Evolutionary conservation across 1,140 invertebrate genomes (phyloP).

Genomic region (Temnothorax longispinosus): DNA sequence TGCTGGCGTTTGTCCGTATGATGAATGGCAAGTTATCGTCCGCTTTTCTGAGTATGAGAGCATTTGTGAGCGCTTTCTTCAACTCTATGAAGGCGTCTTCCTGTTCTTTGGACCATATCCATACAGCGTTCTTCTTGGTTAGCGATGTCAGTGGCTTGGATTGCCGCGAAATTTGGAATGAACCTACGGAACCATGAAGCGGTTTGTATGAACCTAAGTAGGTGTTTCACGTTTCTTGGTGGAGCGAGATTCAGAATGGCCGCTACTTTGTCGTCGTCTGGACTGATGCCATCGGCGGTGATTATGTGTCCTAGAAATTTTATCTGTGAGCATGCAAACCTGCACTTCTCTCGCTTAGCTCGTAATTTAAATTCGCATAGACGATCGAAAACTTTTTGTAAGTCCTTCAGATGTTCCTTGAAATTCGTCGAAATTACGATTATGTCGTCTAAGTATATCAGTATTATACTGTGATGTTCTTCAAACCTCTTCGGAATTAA

Average conservation of each 20-base stretch:
- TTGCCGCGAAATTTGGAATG: neutral
- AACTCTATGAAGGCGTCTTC: neutral
- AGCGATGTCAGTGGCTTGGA: neutral
- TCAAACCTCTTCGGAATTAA: neutral
- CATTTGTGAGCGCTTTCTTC: neutral
- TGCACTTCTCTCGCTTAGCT: too few relatives aligned
- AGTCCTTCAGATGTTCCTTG: too few relatives aligned
- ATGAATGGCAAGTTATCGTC: neutral
- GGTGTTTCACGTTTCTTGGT: neutral
- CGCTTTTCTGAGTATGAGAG: neutral
- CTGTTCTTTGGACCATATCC: neutral
- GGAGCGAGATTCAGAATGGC: neutral
- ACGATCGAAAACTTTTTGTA: too few relatives aligned
- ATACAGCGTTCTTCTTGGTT: neutral
- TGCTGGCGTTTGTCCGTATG: neutral
- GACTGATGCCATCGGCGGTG: too few relatives aligned
- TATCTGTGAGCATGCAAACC: too few relatives aligned
- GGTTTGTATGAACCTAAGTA: neutral
- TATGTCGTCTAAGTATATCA: too few relatives aligned
- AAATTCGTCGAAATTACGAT: too few relatives aligned
- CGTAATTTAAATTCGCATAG: too few relatives aligned
- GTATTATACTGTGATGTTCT: too few relatives aligned
- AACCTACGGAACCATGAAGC: slow-evolving; percentile 33
- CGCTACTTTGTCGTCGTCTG: neutral
- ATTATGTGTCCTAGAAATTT: too few relatives aligned